Evolutionary conservation across 2,888 invertebrate species (phyloP).

Genomic region (Petrolisthes manimaculis): DNA sequence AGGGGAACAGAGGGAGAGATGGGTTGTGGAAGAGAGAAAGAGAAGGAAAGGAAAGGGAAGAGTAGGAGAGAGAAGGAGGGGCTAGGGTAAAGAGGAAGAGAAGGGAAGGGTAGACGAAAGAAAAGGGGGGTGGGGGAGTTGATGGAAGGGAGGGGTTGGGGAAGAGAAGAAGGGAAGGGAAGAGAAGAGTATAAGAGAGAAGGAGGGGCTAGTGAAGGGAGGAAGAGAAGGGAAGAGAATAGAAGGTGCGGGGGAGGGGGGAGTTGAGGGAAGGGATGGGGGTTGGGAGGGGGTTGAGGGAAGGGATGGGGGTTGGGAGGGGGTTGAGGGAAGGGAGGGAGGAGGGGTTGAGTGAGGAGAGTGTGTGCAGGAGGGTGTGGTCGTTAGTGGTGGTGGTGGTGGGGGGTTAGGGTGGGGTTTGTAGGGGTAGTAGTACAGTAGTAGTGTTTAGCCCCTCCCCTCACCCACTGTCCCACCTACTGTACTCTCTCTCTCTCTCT

Average conservation of each 20-base stretch:
- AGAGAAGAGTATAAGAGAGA: no score
- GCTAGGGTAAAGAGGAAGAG: neutral
- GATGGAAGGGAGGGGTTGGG: no score
- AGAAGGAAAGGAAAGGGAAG: neutral
- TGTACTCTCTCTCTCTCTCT: neutral
- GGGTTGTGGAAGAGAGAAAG: neutral
- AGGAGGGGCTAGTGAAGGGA: no score
- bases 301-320: neutral
- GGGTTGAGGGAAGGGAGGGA: neutral
- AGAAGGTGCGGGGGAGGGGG: no score
- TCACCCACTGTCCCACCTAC: neutral
- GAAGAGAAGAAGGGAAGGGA: no score
- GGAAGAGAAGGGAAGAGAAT: no score
- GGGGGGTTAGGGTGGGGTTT: neutral
- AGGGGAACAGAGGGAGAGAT: neutral
- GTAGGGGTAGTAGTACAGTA: neutral
- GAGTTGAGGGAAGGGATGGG: neutral
- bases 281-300: neutral
- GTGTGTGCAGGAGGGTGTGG: neutral
- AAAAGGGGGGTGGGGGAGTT: no score
- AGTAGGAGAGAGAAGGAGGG: neutral
- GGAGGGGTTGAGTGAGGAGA: neutral
- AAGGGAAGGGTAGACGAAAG: no score
- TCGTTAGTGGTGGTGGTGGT: neutral
- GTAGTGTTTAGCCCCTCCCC: neutral